Conservation (phyloP, 1,140 invertebrate genomes). For the Philopotamus ludificatus region DNA sequence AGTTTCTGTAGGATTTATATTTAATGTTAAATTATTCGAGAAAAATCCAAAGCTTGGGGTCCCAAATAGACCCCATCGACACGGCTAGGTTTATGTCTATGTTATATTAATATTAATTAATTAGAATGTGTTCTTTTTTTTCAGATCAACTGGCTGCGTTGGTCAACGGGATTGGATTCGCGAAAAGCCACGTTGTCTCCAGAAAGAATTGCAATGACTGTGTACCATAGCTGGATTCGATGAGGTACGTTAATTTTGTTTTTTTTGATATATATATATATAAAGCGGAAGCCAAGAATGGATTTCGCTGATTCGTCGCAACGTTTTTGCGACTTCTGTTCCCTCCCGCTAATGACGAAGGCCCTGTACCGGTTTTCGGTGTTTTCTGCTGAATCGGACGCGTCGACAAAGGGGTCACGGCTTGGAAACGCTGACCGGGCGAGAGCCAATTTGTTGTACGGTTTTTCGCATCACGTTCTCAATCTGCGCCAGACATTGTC, state of each 20-base stretch:
- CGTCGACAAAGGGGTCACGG: neutral
- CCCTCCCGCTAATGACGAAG: conserved; percentile 12
- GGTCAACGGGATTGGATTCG: neutral
- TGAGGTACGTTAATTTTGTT: conserved; percentile 23
- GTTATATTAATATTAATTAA: too few relatives aligned
- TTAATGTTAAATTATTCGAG: too few relatives aligned
- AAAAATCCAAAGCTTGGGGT: too few relatives aligned
- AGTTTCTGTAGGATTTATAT: too few relatives aligned
- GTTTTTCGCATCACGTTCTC: neutral
- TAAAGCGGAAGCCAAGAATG: neutral
- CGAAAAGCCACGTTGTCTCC: neutral
- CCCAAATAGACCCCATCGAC: too few relatives aligned
- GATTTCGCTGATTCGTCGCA: conserved; percentile 16
- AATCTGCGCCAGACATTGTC: neutral
- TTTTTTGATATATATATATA: too few relatives aligned
- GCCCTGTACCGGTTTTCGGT: conserved; percentile 9
- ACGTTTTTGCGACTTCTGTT: neutral
- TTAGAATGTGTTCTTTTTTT: neutral
- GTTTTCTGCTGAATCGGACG: conserved; percentile 1
- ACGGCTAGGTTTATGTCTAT: too few relatives aligned
- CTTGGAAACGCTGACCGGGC: conserved; percentile 5
- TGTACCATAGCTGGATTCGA: conserved; percentile 22
- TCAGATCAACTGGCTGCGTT: neutral
- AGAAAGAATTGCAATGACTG: conserved; percentile 22
- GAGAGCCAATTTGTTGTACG: neutral